Evolutionary conservation across 2,888 invertebrate genomes (phyloP).

Genomic region (Rhynchonema sp.): DNA sequence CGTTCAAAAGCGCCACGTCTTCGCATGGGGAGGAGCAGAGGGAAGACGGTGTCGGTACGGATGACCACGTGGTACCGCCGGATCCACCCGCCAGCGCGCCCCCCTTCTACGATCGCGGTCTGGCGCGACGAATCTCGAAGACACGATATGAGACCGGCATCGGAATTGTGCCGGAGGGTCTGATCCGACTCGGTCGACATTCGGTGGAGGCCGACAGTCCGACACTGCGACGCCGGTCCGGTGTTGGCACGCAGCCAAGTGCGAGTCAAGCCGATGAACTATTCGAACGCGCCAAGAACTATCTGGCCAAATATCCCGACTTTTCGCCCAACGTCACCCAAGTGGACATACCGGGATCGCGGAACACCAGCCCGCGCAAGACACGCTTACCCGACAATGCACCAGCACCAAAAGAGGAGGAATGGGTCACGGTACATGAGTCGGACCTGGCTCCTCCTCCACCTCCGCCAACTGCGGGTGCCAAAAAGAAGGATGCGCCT

Average conservation of each 20-base stretch:
- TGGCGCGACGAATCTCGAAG: neutral
- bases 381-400: neutral
- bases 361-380: neutral
- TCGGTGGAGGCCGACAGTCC: neutral
- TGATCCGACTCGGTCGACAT: neutral
- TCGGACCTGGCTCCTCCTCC: too few species aligned
- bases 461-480: too few species aligned
- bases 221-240: neutral
- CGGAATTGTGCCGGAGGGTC: too few species aligned
- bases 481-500: neutral
- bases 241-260: slow-evolving; percentile 7
- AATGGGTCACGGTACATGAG: too few species aligned
- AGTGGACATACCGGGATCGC: neutral
- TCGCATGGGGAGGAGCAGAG: too few species aligned
- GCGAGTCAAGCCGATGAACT: slow-evolving; percentile 3
- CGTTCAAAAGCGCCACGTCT: neutral
- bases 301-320: slow-evolving; percentile 7
- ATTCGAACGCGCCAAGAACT: slow-evolving; percentile 7
- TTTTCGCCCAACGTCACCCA: neutral
- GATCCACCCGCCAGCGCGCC: neutral
- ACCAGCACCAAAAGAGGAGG: too few species aligned
- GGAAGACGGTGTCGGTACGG: neutral
- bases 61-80: neutral
- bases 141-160: too few species aligned
- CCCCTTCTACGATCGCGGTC: neutral